Evolutionary conservation across 2,888 invertebrate genomes (phyloP), one percentile per base, ranked within the genome.

Genomic region (Caenorhabditis auriculariae): DNA sequence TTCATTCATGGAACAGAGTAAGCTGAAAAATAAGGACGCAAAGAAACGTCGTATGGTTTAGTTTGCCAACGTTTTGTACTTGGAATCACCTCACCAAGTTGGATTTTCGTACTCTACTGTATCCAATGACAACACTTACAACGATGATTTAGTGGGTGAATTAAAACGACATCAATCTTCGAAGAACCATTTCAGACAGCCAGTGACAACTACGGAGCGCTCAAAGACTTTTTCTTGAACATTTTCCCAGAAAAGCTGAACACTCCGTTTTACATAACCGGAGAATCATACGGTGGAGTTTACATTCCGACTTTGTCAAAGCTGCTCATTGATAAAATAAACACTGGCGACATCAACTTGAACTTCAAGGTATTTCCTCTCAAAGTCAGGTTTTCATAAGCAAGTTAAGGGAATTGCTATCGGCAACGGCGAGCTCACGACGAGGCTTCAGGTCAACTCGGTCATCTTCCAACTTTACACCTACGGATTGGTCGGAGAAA

Each of bases 11-110:
- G 79, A 79, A 79, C 53, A 73, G 65, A 54, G 66, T 68, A 23
- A 47, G 19, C 41, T 5, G 6, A 5, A 19, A 19, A 9, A 28
- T 15, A 23, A 29, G 26, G n/a, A 6, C 28, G 9, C 17, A 48
- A 35, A 23, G 24, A 43, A 47, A 12, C 19, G 26, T n/a, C 27
- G 4, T n/a, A 24, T 42, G 5, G 44, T 60, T 60, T 29, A 68
- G 62, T 74, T 78, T 46, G 63, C 67, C 5, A 68, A 67, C 44
- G 82, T 86, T 54, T 61, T 86, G 29, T 86, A 83, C 69, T 66
- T 86, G 56, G 86, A 86, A 74, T 81, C 85, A 0, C 86, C 86
- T 5, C 85, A 85, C 23, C 85, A 85, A 41, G 86, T 86, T 27
- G 86, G 86, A 2, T 86, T 81, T 65, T 86, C 85, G 0, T 86